Evolutionary conservation across 2,113 vertebrate species (phyloP), one percentile per base, ranked within the genome.

Genomic region (Phyllopteryx taeniolatus): DNA sequence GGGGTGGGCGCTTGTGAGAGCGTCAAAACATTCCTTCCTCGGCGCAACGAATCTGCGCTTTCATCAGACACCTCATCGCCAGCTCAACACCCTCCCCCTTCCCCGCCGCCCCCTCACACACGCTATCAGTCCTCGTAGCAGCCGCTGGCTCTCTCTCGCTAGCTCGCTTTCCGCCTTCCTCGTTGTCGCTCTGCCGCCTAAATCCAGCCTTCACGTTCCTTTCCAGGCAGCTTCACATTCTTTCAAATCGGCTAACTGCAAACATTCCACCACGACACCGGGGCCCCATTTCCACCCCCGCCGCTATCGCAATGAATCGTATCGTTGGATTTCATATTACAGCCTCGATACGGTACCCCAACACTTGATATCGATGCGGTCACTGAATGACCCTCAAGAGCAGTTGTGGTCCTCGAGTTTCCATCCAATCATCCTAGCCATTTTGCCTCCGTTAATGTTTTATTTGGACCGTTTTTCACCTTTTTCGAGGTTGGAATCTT

Each of bases 1-100:
- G 61, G 20, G 19, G 63, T 27, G 47, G 71, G 65, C 63, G 66
- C 10, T 72, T 76, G 74, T 74, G 77, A 84, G 80, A 72, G 79
- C 79, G 72, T 90, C 79, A 86, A 88, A 90, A 85, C 77, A 88
- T 87, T 87, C 84, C 77, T 80, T 78, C 83, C 77, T 88, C 82
- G 75, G 72, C 78, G 78, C 81, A 70, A 78, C 79, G 80, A 77
- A 80, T 87, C 87, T 83, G 74, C 68, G 69, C 85, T 86, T 86
- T 85, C 71, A 51, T 75, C 76, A 79, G 70, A 75, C 59, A 44
- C 57, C 67, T 69, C 68, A 68, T 51, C 39, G 57, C 53, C 53
- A 69, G 6, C n/a, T 65, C 22, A 44, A 47, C 59, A 17, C 31
- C 70, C 46, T 66, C 71, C 14, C 14, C 33, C 57, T 42, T n/a